Conservation (phyloP, 2,113 vertebrate species). For the Verasper variegatus region DNA sequence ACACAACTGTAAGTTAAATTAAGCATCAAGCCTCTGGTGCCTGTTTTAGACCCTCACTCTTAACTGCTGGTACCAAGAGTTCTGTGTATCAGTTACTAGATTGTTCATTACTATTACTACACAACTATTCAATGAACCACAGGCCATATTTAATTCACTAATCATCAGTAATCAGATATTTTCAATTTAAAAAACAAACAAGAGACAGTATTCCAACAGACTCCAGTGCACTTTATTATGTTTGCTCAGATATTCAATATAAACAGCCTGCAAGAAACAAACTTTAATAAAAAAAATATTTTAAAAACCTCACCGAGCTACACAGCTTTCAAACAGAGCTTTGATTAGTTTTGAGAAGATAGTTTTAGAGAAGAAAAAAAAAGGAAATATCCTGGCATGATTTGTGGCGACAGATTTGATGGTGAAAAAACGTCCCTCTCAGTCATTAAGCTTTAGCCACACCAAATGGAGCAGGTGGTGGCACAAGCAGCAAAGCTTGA, state of each 20-base stretch:
- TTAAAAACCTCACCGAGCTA: conserved; percentile 57
- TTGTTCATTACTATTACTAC: neutral
- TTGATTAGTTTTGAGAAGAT: conserved; percentile 10
- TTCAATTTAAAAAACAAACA: neutral
- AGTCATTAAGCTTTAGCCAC: conserved; percentile 29
- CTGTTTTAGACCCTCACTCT: conserved; percentile 13
- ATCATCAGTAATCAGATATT: neutral
- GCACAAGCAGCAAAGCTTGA: conserved; percentile 44
- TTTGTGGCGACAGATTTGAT: conserved; percentile 30
- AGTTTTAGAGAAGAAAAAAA: neutral
- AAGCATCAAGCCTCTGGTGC: conserved; percentile 45
- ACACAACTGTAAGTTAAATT: conserved; percentile 58
- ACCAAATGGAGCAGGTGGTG: conserved; percentile 33
- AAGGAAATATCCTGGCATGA: conserved; percentile 1
- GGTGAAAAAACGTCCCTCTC: conserved; percentile 17
- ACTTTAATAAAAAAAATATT: conserved; percentile 36
- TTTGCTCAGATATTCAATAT: conserved; percentile 66
- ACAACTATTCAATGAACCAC: neutral
- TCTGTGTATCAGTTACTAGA: neutral
- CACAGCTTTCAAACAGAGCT: conserved; percentile 22
- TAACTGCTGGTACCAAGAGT: conserved; percentile 3
- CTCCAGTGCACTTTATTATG: conserved; percentile 77
- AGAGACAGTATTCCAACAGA: conserved; percentile 34
- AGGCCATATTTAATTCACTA: neutral
- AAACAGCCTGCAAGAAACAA: conserved; percentile 68